Evolutionary conservation across 2,113 vertebrate genomes (phyloP), one percentile per base, ranked within the genome.

Genomic region (Propithecus coquereli): DNA sequence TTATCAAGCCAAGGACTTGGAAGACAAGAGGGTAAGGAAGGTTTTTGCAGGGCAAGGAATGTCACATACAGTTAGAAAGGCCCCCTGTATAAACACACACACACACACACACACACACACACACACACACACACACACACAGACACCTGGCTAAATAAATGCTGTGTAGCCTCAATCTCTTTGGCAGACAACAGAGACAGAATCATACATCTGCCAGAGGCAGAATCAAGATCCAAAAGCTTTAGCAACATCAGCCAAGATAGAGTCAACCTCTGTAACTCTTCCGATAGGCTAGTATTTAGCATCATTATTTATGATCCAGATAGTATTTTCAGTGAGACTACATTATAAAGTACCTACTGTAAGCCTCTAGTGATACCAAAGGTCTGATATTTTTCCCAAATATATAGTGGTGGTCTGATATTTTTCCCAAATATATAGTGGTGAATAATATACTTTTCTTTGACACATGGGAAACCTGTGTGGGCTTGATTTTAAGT

Each of bases 281-380:
- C 34, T 90, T 95, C 76, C 8, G 8, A 6, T 73, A 89, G 45
- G 45, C 94, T 92, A 94, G 5, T 74, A 82, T 88, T 97, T 91
- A 76, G 37, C 57, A 91, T 70, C 37, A 96, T 59, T 85, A 81
- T 85, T 43, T 95, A 85, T 91, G 95, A 91, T 50, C 14, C n/a
- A 89, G 47, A 68, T 59, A 86, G 9, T 91, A 89, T 89, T 94
- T 96, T 94, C 9, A 95, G 57, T 76, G 11, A 90, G 43, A 92
- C 40, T 37, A 90, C n/a, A 87, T 73, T 90, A 77, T 68, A 87
- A 96, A 82, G 47, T 80, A 65, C 17, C 12, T 82, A 93, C 16
- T 91, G 11, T 59, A 88, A 88, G 30, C 11, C n/a, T 66, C 50
- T 91, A 92, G 8, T 45, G 84, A 90, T 66, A 89, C 0, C n/a